Conservation (phyloP, 2,888 invertebrate genomes). For the Steinernema carpocapsae region DNA sequence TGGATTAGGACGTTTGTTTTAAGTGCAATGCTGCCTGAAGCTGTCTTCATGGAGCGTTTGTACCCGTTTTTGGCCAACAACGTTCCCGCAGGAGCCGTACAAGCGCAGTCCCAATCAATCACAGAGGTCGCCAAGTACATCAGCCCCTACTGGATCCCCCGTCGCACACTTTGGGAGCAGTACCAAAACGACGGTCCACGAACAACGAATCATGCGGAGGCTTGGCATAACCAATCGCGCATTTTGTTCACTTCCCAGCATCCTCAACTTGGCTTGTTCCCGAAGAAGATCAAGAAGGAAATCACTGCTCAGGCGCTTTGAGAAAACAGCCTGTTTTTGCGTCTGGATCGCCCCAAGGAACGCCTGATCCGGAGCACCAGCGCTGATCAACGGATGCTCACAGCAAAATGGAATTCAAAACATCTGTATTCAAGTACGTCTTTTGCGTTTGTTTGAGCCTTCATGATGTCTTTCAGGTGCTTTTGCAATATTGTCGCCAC, state of each 20-base stretch:
- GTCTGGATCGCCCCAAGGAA: background rate
- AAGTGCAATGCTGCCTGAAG: background rate
- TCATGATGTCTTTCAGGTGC: background rate
- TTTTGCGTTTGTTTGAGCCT: background rate
- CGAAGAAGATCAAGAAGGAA: background rate
- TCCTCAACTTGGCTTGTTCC: slow-evolving; percentile 4
- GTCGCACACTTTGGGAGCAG: background rate
- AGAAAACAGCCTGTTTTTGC: background rate
- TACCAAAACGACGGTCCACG: slow-evolving; percentile 11
- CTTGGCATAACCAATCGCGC: background rate
- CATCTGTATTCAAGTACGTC: too few species aligned
- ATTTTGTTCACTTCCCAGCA: background rate
- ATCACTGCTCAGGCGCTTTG: background rate
- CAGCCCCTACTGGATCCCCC: background rate
- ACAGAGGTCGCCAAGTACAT: background rate
- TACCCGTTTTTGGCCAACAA: background rate
- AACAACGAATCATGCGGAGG: slow-evolving; percentile 9
- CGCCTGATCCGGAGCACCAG: background rate
- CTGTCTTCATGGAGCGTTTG: background rate
- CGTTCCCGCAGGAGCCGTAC: background rate
- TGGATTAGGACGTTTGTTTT: background rate
- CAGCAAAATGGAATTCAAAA: background rate
- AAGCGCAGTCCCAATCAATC: background rate
- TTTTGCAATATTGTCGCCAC: background rate
- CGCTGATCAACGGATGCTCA: background rate